Evolutionary conservation across 2,888 invertebrate species (phyloP).

Genomic region (Agonum fuliginosum): DNA sequence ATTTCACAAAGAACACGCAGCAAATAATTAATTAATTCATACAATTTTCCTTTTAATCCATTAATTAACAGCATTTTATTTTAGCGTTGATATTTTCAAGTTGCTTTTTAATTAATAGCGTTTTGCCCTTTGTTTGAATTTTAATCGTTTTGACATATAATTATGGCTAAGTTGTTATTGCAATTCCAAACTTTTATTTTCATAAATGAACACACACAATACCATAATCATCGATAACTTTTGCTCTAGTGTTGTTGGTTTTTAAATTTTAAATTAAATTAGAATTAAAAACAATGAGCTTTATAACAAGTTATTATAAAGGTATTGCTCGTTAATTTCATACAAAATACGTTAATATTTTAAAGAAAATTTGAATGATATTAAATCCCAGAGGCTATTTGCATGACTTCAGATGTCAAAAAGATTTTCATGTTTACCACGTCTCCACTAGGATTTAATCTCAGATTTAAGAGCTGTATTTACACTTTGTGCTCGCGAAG

Average conservation of each 20-base stretch:
- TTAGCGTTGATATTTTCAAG: constrained; percentile 33
- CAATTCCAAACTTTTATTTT: constrained; percentile 3
- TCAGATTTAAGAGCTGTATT: too few relatives aligned
- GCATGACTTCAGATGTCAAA: too few relatives aligned
- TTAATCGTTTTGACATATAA: constrained; percentile 17
- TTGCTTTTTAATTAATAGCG: constrained; percentile 30
- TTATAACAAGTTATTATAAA: constrained; percentile 29
- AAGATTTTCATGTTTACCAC: too few relatives aligned
- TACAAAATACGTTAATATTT: too few relatives aligned
- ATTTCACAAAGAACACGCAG: constrained; percentile 52
- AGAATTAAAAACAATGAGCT: not conserved
- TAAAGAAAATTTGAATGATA: too few relatives aligned
- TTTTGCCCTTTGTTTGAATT: constrained; percentile 10
- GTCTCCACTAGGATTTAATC: too few relatives aligned
- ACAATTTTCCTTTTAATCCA: constrained; percentile 26
- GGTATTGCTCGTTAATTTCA: too few relatives aligned
- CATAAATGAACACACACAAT: constrained; percentile 1
- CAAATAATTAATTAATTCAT: constrained; percentile 38
- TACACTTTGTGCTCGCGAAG: too few relatives aligned
- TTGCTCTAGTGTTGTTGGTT: too few relatives aligned
- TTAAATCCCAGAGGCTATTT: too few relatives aligned
- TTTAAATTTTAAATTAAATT: not conserved
- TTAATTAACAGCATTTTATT: constrained; percentile 25
- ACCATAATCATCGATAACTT: constrained; percentile 1
- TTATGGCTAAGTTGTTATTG: constrained; percentile 14